phyloP scores from a whole-genome alignment of 2,113 vertebrate genomes.

The Nothobranchius kuhntae region DNA sequence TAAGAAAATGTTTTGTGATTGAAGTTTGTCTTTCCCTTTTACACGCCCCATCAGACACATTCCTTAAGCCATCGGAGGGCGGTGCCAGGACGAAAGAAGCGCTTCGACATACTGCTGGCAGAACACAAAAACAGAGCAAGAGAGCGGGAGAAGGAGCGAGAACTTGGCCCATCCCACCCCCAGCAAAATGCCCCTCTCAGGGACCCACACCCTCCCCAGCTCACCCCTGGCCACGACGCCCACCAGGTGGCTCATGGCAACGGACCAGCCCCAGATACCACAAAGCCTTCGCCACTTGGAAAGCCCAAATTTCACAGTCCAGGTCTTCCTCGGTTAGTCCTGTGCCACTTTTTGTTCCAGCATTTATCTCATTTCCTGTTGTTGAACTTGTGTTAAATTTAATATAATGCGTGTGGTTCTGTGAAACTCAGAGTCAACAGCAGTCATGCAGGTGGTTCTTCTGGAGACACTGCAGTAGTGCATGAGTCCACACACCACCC shows the following conservation, averaged over 20 bases:
- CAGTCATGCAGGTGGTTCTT: constrained; percentile 84
- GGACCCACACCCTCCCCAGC: constrained; percentile 92
- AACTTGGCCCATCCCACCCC: constrained; percentile 89
- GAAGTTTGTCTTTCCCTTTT: neutral
- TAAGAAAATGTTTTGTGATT: neutral
- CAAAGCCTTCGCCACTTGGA: constrained; percentile 88
- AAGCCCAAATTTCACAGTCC: constrained; percentile 94
- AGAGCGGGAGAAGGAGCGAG: constrained; percentile 91
- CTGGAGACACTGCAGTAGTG: constrained; percentile 83
- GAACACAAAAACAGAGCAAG: constrained; percentile 98
- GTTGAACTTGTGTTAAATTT: neutral
- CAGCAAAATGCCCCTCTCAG: constrained; percentile 95
- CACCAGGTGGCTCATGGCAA: constrained; percentile 89
- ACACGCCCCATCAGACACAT: constrained; percentile 87
- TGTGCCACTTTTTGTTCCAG: neutral
- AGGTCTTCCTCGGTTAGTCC: constrained; percentile 94
- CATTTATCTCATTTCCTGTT: neutral
- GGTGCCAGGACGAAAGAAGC: constrained; percentile 96
- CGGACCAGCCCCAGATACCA: constrained; percentile 82
- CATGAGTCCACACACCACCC: constrained; percentile 87
- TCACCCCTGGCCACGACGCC: constrained; percentile 86
- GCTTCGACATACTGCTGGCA: constrained; percentile 93
- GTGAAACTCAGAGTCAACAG: constrained; percentile 85
- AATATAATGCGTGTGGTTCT: neutral
- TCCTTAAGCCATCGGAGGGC: constrained; percentile 99